Evolutionary conservation across 64 coral and sea anemone genomes (phyloP).

Genomic region (Trachythela sp.): DNA sequence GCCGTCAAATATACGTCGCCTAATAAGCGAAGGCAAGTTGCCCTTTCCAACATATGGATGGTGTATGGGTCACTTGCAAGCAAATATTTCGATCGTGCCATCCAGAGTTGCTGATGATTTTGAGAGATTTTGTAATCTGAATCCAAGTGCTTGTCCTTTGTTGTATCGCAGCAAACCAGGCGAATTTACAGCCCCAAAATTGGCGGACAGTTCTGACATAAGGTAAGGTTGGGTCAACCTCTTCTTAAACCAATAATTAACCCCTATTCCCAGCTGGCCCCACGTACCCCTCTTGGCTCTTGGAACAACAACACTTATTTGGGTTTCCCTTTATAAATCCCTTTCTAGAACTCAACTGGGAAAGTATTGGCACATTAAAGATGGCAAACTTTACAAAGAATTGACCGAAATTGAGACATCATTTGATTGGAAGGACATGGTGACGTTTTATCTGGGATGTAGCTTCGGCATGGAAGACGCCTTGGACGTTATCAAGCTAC

Average conservation of each 20-base stretch:
- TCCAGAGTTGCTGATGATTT: conserved; percentile 66
- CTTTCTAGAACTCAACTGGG: not conserved
- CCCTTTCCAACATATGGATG: conserved; percentile 27
- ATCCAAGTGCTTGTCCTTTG: conserved; percentile 69
- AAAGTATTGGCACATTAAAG: not conserved
- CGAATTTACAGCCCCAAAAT: conserved; percentile 48
- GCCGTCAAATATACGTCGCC: not conserved
- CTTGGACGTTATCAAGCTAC: not conserved
- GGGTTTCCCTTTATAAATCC: too few relatives aligned
- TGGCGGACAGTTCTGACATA: conserved; percentile 60
- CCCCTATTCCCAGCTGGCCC: too few relatives aligned
- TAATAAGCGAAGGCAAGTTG: not conserved
- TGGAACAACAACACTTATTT: too few relatives aligned
- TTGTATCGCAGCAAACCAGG: conserved; percentile 65
- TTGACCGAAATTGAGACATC: not conserved
- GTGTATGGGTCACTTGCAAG: conserved; percentile 65
- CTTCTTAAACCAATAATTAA: too few relatives aligned
- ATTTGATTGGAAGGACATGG: conserved; percentile 18
- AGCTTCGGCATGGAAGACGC: not conserved
- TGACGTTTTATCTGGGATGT: conserved; percentile 7
- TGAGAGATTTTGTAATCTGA: conserved; percentile 60
- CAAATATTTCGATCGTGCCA: conserved; percentile 72
- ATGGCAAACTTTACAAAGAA: not conserved
- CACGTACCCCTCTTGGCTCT: too few relatives aligned
- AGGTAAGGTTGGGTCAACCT: conserved; percentile 42